Conservation (phyloP, 2,113 vertebrate species). For the Chauna torquata region DNA sequence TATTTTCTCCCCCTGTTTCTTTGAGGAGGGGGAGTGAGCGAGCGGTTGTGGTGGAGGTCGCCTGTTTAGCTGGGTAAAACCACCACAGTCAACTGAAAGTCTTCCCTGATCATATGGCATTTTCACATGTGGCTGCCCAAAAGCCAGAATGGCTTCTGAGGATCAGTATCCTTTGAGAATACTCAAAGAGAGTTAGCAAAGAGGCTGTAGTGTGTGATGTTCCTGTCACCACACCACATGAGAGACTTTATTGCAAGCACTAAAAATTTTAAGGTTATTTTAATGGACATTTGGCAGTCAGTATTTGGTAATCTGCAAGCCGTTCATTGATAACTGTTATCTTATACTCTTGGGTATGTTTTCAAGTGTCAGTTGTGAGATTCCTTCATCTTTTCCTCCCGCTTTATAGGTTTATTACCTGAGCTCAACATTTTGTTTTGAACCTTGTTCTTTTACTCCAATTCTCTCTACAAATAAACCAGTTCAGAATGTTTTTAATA, state of each 20-base stretch:
- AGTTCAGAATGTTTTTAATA: not conserved
- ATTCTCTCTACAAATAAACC: not conserved
- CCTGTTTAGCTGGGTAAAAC: too few species aligned
- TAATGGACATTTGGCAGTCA: not conserved
- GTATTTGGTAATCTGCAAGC: not conserved
- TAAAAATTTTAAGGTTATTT: not conserved
- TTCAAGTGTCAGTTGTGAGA: not conserved
- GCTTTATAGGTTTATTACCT: not conserved
- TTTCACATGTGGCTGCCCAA: not conserved
- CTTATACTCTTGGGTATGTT: not conserved
- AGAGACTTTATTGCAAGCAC: not conserved
- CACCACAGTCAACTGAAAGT: not conserved
- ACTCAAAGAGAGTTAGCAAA: not conserved
- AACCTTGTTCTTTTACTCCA: not conserved
- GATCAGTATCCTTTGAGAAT: not conserved
- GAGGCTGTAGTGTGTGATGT: not conserved
- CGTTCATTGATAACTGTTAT: not conserved
- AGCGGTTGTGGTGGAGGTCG: too few species aligned
- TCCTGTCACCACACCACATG: too few species aligned
- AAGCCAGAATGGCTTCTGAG: not conserved
- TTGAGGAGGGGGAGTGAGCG: too few species aligned
- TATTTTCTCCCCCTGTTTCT: too few species aligned
- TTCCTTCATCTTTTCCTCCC: not conserved
- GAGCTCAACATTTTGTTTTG: not conserved
- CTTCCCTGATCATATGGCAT: fast-evolving